Evolutionary conservation across 2,888 invertebrate species (phyloP).

Genomic region (Polyommatus icarus): DNA sequence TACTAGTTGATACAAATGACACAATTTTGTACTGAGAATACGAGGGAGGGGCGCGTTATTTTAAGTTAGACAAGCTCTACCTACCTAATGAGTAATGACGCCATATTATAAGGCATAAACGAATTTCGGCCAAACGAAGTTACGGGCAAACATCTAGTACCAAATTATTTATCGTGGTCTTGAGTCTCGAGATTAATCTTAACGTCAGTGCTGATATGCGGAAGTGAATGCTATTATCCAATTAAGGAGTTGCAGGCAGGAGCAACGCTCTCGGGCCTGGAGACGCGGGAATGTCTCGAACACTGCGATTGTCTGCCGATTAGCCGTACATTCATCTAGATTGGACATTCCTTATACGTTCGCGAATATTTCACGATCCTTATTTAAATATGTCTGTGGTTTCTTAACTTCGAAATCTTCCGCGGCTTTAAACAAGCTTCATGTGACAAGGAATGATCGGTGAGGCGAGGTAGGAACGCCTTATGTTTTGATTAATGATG

Average conservation of each 20-base stretch:
- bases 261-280: constrained; percentile 41
- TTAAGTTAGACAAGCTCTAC: no score
- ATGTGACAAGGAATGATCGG: neutral
- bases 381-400: constrained; percentile 12
- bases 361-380: neutral
- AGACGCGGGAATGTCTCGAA: constrained; percentile 34
- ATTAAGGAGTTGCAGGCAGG: constrained; percentile 48
- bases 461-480: neutral
- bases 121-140: neutral
- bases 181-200: constrained; percentile 12
- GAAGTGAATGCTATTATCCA: constrained; percentile 48
- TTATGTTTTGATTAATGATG: neutral
- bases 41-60: no score
- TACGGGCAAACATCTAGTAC: neutral
- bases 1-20: no score
- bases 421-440: neutral
- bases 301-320: constrained; percentile 26
- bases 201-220: constrained; percentile 33
- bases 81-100: no score
- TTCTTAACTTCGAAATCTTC: neutral
- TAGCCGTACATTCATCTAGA: constrained; percentile 22
- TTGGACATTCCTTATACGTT: constrained; percentile 20
- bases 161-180: constrained; percentile 11
- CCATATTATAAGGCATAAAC: neutral
- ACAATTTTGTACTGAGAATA: no score